Evolutionary conservation across 2,797 vertebrate species (phyloP).

Genomic region (Staurois parvus): DNA sequence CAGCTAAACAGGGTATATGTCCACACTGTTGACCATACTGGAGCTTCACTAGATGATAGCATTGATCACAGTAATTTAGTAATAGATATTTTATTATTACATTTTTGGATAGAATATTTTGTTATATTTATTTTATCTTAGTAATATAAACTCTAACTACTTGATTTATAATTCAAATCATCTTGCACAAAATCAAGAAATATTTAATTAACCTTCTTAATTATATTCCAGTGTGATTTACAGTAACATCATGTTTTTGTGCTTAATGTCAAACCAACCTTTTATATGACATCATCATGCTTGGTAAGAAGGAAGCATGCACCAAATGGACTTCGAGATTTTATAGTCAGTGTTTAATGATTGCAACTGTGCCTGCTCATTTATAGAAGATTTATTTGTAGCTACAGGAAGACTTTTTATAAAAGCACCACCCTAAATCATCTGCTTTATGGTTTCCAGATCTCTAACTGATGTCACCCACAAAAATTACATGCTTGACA

Average conservation of each 20-base stretch:
- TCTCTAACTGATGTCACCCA: too few species aligned
- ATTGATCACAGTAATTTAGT: neutral
- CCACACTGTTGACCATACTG: too few species aligned
- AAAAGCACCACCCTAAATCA: too few species aligned
- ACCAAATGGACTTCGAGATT: too few species aligned
- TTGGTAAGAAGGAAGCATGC: neutral
- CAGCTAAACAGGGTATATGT: too few species aligned
- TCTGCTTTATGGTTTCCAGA: too few species aligned
- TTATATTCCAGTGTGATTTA: neutral
- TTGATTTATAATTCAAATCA: neutral
- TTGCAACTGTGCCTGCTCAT: too few species aligned
- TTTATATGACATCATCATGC: neutral
- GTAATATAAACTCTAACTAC: neutral
- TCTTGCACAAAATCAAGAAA: neutral
- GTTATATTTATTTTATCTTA: neutral
- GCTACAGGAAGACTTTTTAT: too few species aligned
- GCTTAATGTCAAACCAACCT: neutral
- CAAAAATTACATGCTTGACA: too few species aligned
- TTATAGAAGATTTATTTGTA: too few species aligned
- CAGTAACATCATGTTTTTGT: neutral
- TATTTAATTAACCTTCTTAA: neutral
- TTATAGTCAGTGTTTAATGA: too few species aligned
- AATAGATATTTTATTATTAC: neutral
- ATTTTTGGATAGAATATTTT: neutral
- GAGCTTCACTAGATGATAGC: neutral